Evolutionary conservation across 2,888 invertebrate species (phyloP).

Genomic region (Pyrochroa serraticornis): DNA sequence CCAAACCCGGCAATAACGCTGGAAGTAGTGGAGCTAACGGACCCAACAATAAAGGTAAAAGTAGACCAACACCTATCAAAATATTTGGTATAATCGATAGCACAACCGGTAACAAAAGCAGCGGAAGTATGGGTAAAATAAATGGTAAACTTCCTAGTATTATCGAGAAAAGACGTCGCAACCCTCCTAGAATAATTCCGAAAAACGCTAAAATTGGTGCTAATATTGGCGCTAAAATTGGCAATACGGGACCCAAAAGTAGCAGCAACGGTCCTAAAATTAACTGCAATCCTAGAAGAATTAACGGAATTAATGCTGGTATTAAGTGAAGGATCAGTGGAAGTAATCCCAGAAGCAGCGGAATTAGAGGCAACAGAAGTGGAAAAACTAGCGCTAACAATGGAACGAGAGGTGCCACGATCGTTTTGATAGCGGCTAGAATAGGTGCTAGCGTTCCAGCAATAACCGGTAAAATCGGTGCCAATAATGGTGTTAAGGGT

Average conservation of each 20-base stretch:
- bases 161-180: too few relatives aligned
- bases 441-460: neutral
- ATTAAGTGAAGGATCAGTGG: neutral
- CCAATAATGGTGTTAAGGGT: too few relatives aligned
- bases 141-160: too few relatives aligned
- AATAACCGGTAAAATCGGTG: neutral
- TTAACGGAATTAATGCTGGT: too few relatives aligned
- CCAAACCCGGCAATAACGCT: too few relatives aligned
- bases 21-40: too few relatives aligned
- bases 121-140: neutral
- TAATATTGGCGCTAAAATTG: neutral
- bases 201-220: neutral
- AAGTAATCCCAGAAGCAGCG: neutral
- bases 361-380: neutral
- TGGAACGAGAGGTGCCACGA: constrained; percentile 1
- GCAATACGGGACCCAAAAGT: neutral
- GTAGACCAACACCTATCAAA: too few relatives aligned
- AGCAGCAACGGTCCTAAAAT: neutral
- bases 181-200: too few relatives aligned
- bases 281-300: too few relatives aligned
- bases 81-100: neutral
- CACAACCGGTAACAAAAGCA: neutral
- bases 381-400: neutral
- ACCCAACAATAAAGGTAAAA: too few relatives aligned
- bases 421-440: neutral